Evolutionary conservation across 2,113 vertebrate genomes (phyloP).

Genomic region (Rattus norvegicus): GRCr8 NC_086024.1:34785001-34785500

Average conservation of each 20-base stretch:
- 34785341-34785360: background rate
- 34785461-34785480: background rate
- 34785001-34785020: background rate
- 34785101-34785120: background rate
- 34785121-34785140: background rate
- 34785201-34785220: background rate
- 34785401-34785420: background rate
- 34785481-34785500: background rate
- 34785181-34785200: background rate
- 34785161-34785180: background rate
- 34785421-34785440: background rate
- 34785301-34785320: background rate
- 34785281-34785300: background rate
- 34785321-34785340: background rate
- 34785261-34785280: background rate
- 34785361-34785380: background rate
- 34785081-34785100: constrained; percentile 6
- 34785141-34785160: background rate
- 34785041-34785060: background rate
- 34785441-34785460: no score
- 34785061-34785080: background rate
- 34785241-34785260: background rate
- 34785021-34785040: background rate
- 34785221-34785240: background rate
- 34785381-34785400: no score